These are phyloP conservation scores for Trachurus trachurus DNA, from an alignment of 2,797 vertebrate species.

Conservation along the genomic window DNA sequence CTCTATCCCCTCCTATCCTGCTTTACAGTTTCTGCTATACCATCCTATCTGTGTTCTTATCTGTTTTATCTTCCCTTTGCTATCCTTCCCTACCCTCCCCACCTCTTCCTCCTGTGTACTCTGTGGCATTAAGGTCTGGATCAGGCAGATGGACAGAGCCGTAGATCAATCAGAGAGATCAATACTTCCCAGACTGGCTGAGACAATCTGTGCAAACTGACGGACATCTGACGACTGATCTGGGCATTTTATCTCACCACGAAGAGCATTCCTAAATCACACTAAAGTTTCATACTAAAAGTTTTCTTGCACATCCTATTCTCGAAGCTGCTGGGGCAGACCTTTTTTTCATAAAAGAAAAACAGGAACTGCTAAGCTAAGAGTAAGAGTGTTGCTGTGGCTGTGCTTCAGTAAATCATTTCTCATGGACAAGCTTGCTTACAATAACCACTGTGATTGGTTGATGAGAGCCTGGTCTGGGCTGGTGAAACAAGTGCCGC, in stretches of 20 bases:
- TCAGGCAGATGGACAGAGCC: constrained; percentile 83
- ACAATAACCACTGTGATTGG: no score
- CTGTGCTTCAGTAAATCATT: not conserved
- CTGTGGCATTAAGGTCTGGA: constrained; percentile 66
- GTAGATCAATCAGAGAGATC: constrained; percentile 82
- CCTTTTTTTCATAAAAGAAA: not conserved
- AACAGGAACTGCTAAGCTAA: not conserved
- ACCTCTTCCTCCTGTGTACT: constrained; percentile 33
- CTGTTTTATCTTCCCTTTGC: constrained; percentile 58
- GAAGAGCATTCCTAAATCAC: no score
- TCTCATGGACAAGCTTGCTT: no score
- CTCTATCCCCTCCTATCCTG: constrained; percentile 46
- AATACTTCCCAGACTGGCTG: constrained; percentile 79
- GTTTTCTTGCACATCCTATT: no score
- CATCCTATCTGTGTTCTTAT: constrained; percentile 65
- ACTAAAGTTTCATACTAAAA: no score
- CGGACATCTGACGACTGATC: constrained; percentile 63
- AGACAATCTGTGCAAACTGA: constrained; percentile 65
- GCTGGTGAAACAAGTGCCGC: no score
- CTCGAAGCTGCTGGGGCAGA: no score
- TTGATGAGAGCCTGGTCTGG: no score
- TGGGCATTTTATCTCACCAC: not conserved
- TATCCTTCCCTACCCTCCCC: constrained; percentile 41
- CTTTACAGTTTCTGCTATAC: constrained; percentile 51
- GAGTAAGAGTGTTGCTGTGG: not conserved